Base-by-base conservation (phyloP, 2,113 vertebrate species). In the Mesembrinibis cayennensis region DNA sequence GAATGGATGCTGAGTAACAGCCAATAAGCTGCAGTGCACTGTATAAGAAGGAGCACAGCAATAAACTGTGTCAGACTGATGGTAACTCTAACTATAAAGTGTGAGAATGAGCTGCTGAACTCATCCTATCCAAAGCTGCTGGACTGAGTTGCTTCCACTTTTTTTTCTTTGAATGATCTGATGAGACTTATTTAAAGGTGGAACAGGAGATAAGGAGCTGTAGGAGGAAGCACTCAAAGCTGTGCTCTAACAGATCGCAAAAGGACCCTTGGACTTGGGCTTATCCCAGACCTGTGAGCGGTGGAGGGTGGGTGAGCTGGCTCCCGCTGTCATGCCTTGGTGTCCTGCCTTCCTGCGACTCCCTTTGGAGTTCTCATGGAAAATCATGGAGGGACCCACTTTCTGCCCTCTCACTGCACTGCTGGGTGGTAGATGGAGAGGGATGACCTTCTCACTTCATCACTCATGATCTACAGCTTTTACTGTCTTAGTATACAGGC, bases 251-350 rank as follows among this genome's bases (percentile, higher is more conserved):
- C 5, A n/a, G 34, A 52, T 40, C 16, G 16, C 22, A 36, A 13
- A 74, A 63, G 13, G 26, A 58, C 15, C 11, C 18, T 42, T 40
- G 30, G 11, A 10, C 7, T 32, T 0, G 0, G 27, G 3, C 13
- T 79, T 61, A 22, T 58, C 10, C 30, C 45, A 40, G 25, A 29
- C 13, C 23, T n/a, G n/a, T 1, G 7, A 65, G 38, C 0, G 4
- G 34, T 22, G 11, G 16, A 56, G 38, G 11, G 32, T 3, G 4
- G 42, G 19, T 34, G 19, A 69, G 38, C 44, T 86, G 74, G 9
- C 19, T 89, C 8, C 21, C 66, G 30, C 50, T 63, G 10, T 30
- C 23, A 2, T 27, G 20, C 18, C 56, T 82, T 55, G 11, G 22
- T 83, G 16, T 36, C 53, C 30, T 73, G 53, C 58, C 5, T 77